A percentile compares a stretch with the other conserved stretches of the same genome.
Evolutionary conservation across 2,797 vertebrate genomes (phyloP).

Genomic region (Chiroxiphia lanceolata): DNA sequence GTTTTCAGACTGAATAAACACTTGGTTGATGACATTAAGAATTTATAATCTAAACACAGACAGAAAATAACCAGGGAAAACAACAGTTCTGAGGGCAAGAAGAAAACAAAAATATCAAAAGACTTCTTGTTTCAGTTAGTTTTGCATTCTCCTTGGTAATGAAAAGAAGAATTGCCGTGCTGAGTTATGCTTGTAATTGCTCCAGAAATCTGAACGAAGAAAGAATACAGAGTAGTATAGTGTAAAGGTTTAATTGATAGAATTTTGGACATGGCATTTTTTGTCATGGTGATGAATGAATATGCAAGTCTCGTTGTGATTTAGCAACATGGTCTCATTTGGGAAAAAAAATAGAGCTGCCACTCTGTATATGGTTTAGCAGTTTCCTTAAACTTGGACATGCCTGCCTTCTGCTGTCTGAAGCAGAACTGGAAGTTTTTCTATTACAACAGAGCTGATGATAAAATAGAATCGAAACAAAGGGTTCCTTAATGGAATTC

Average conservation of each 20-base stretch:
- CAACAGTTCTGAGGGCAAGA: not conserved
- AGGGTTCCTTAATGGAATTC: not conserved
- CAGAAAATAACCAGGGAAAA: not conserved
- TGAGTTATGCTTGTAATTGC: not conserved
- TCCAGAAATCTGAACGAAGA: not conserved
- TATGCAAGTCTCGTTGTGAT: not conserved
- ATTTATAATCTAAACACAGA: not conserved
- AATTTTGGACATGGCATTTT: not conserved
- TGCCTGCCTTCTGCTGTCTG: not conserved
- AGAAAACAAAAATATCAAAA: not conserved
- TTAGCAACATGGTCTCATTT: not conserved
- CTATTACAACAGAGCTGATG: not conserved
- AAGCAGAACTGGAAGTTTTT: not conserved
- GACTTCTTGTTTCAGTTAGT: not conserved
- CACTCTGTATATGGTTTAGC: not conserved
- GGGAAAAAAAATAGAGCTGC: not conserved
- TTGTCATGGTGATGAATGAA: not conserved
- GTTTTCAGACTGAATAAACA: not conserved
- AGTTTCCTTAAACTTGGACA: not conserved
- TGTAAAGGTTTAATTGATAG: not conserved
- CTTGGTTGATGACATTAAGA: not conserved
- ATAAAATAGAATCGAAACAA: not conserved
- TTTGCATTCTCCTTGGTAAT: not conserved
- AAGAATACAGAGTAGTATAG: not conserved
- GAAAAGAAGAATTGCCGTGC: not conserved